Evolutionary conservation across 2,888 invertebrate genomes (phyloP).

Genomic region (Augochlorella aurata): DNA sequence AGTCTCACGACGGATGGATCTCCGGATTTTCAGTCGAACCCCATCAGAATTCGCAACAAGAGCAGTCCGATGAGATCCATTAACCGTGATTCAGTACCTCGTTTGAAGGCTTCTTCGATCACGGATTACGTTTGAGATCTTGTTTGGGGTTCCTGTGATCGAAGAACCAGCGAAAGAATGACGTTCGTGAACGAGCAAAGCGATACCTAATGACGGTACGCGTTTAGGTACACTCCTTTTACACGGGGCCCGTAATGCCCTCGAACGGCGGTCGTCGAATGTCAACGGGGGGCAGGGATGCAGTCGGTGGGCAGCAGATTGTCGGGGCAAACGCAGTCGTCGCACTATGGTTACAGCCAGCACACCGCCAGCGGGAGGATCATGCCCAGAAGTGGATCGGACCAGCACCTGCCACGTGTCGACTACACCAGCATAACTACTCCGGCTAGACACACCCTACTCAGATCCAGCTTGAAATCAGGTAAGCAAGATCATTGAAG

Average conservation of each 20-base stretch:
- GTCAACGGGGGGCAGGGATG: conserved; percentile 86
- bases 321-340: conserved; percentile 82
- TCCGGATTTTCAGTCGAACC: not conserved
- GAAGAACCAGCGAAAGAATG: conserved; percentile 2
- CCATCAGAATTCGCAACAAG: not conserved
- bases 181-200: not conserved
- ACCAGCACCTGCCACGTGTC: conserved; percentile 93
- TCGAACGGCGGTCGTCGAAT: conserved; percentile 84
- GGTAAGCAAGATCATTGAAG: conserved; percentile 73
- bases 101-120: conserved; percentile 30
- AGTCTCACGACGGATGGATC: conserved; percentile 30
- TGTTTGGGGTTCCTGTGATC: conserved; percentile 16
- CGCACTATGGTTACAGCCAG: conserved; percentile 82
- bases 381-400: conserved; percentile 94
- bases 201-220: not conserved
- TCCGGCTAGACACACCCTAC: conserved; percentile 89
- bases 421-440: conserved; percentile 90
- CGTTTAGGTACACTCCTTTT: conserved; percentile 90
- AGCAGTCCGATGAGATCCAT: conserved; percentile 20
- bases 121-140: conserved; percentile 11
- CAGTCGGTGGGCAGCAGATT: conserved; percentile 82
- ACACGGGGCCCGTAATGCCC: conserved; percentile 84
- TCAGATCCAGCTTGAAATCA: conserved; percentile 91
- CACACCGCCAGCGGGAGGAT: conserved; percentile 83
- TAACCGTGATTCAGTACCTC: conserved; percentile 28